Conservation (phyloP, 2,888 invertebrate genomes). For the Drosophila histrio region DNA sequence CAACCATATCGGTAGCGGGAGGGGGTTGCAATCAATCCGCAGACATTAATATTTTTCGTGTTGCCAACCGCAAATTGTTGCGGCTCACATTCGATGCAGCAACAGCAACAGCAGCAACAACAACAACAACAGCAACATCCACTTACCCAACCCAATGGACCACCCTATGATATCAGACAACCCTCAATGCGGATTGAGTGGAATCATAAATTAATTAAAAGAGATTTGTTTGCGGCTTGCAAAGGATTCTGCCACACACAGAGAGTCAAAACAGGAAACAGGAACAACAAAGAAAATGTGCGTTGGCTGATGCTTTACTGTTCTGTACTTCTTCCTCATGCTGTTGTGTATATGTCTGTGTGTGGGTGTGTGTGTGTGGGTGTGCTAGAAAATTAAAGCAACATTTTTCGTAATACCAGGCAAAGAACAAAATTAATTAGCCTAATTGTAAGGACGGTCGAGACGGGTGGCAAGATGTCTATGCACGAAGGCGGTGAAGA, state of each 20-base stretch:
- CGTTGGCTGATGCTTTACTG: constrained; percentile 47
- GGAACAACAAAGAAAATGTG: constrained; percentile 73
- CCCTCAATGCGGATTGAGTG: constrained; percentile 79
- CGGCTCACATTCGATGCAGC: constrained; percentile 62
- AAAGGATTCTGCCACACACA: constrained; percentile 73
- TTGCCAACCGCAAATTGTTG: constrained; percentile 78
- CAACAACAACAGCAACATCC: constrained; percentile 34
- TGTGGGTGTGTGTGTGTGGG: constrained; percentile 33
- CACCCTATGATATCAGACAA: constrained; percentile 60
- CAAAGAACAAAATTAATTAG: constrained; percentile 80
- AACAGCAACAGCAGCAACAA: constrained; percentile 25
- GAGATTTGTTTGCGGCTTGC: constrained; percentile 83
- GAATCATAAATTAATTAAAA: constrained; percentile 83
- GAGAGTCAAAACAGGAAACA: constrained; percentile 49
- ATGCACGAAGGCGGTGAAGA: not conserved
- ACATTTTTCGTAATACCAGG: constrained; percentile 76
- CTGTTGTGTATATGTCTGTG: constrained; percentile 15
- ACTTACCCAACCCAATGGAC: constrained; percentile 28
- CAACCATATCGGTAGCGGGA: not conserved
- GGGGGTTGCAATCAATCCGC: constrained; percentile 70
- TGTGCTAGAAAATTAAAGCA: constrained; percentile 74
- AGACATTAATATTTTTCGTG: constrained; percentile 79
- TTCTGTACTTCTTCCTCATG: not conserved
- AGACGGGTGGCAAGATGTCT: constrained; percentile 22
- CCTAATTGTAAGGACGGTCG: constrained; percentile 78